These are phyloP conservation scores for Anomalospiza imberbis DNA, from an alignment of 2,797 vertebrate genomes.

Conservation along the genomic window DNA sequence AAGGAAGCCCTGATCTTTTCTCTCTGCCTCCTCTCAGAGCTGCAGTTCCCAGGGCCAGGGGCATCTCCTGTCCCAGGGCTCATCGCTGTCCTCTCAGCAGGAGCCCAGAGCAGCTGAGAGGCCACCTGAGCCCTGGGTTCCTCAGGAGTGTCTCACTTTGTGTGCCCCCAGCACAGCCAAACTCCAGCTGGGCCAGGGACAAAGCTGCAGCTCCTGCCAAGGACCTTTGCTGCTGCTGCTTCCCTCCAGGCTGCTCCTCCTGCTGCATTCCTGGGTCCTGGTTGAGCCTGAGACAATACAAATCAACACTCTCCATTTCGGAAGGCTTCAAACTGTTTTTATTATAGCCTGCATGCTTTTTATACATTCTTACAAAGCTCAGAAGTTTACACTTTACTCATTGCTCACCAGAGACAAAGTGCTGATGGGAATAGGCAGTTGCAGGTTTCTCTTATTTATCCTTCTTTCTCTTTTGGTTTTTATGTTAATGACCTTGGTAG, in stretches of 20 bases:
- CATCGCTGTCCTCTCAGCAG: background rate
- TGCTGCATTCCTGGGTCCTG: no score
- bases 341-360: no score
- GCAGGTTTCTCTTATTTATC: no score
- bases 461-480: no score
- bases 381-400: no score
- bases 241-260: background rate
- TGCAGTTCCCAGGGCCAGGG: background rate
- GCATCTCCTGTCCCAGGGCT: background rate
- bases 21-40: background rate
- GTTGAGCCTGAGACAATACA: no score
- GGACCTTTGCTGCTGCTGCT: background rate
- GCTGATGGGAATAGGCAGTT: no score
- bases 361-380: no score
- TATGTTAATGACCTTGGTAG: no score
- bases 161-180: fast-evolving
- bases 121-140: background rate
- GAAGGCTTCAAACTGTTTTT: no score
- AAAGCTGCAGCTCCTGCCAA: background rate
- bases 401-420: no score
- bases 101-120: background rate
- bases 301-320: no score
- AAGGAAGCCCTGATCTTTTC: background rate
- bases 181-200: background rate
- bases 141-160: background rate